Percentiles rank a stretch among this genome's conserved stretches.
Evolutionary conservation across 2,888 invertebrate genomes (phyloP).

Genomic region (Heliconius charithonia): DNA sequence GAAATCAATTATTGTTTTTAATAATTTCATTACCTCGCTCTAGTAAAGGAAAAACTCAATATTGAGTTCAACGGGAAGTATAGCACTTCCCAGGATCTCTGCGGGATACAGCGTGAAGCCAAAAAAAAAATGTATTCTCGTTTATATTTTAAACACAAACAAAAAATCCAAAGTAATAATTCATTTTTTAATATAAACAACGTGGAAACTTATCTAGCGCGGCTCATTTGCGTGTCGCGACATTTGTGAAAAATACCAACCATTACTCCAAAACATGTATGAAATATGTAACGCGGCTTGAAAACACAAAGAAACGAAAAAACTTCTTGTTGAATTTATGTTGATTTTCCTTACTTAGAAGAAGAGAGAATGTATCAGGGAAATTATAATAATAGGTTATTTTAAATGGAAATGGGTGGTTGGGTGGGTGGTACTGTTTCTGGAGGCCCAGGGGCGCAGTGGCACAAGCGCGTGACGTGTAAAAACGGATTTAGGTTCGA

Average conservation of each 20-base stretch:
- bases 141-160: neutral
- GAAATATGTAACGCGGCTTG: slow-evolving; percentile 9
- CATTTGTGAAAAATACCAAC: slow-evolving; percentile 24
- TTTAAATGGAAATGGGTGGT: neutral
- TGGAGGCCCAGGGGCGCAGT: too few relatives aligned
- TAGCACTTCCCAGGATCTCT: neutral
- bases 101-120: neutral
- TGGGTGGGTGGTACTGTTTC: too few relatives aligned
- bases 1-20: neutral
- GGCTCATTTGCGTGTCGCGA: slow-evolving; percentile 24
- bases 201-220: neutral
- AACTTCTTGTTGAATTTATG: neutral
- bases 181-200: slow-evolving; percentile 17
- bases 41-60: neutral
- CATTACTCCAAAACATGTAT: slow-evolving; percentile 20
- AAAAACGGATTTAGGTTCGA: too few relatives aligned
- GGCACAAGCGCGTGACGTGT: too few relatives aligned
- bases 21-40: neutral
- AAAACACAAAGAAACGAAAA: slow-evolving; percentile 19
- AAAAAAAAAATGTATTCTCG: neutral
- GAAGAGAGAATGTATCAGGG: neutral
- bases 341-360: neutral
- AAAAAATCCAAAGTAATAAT: neutral
- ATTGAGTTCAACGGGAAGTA: neutral
- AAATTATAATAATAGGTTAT: neutral